phyloP scores from a whole-genome alignment of 2,113 vertebrate genomes.

The Castor canadensis region DNA sequence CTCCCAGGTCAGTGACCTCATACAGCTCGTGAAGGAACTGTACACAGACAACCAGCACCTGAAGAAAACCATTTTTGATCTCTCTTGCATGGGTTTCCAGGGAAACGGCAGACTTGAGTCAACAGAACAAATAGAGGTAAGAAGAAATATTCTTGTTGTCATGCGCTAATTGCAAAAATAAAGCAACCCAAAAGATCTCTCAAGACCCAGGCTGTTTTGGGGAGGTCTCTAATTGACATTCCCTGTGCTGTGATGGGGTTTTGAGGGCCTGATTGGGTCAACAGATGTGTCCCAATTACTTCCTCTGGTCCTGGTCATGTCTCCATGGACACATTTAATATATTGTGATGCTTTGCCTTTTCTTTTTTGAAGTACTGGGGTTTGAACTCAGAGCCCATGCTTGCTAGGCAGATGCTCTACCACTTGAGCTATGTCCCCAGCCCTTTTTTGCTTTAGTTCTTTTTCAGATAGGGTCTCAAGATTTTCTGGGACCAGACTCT shows the following conservation, averaged over 20 bases:
- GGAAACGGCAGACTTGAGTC: slow-evolving; percentile 66
- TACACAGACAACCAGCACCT: slow-evolving; percentile 86
- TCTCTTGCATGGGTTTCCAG: slow-evolving; percentile 58
- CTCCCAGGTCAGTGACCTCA: slow-evolving; percentile 89
- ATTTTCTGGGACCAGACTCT: too few relatives aligned
- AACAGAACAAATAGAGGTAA: slow-evolving; percentile 76
- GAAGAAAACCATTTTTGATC: slow-evolving; percentile 80
- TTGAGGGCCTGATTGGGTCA: not conserved
- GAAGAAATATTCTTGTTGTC: not conserved
- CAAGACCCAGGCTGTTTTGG: not conserved
- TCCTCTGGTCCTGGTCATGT: not conserved
- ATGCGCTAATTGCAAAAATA: not conserved
- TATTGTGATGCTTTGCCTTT: not conserved
- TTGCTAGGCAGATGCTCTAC: too few relatives aligned
- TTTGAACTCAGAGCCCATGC: too few relatives aligned
- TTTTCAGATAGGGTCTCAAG: too few relatives aligned
- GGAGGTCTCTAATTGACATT: not conserved
- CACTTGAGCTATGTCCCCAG: too few relatives aligned
- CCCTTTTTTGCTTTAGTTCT: too few relatives aligned
- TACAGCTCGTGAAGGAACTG: slow-evolving; percentile 86
- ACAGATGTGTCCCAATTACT: not conserved
- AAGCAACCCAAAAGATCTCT: not conserved
- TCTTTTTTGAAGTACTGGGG: too few relatives aligned
- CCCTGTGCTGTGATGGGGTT: not conserved
- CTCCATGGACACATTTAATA: accelerated